phyloP scores from a whole-genome alignment of 64 coral and sea anemone genomes.

The Hydrozoanthus tunicans region DNA sequence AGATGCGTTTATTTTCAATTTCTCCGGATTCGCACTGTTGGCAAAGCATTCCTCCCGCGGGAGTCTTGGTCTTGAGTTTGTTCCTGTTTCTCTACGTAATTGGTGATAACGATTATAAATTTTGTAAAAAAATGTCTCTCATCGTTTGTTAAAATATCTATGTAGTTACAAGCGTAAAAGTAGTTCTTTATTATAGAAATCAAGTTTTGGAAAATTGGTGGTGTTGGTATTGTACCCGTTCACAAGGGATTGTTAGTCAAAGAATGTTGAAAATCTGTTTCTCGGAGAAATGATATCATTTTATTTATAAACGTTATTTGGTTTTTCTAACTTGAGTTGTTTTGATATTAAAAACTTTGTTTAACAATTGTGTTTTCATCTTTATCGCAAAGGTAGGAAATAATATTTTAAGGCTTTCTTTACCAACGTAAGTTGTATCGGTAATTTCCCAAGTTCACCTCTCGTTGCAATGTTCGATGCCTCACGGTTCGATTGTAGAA shows the following conservation, averaged over 20 bases:
- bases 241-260: conserved; percentile 1
- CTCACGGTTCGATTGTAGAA: too few species aligned
- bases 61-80: not conserved
- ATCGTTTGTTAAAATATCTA: not conserved
- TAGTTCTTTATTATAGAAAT: not conserved
- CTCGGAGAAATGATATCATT: conserved; percentile 2
- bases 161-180: not conserved
- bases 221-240: conserved; percentile 4
- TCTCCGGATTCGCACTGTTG: not conserved
- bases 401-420: not conserved
- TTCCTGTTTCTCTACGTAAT: too few species aligned
- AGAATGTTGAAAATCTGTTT: not conserved
- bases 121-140: conserved; percentile 1
- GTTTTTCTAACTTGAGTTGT: not conserved
- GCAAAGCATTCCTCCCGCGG: conserved; percentile 1
- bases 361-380: conserved; percentile 12
- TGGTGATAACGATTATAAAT: not conserved
- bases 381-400: conserved; percentile 15
- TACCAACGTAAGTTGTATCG: too few species aligned
- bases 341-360: conserved; percentile 12
- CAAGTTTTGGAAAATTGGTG: conserved; percentile 5
- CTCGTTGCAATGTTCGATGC: too few species aligned
- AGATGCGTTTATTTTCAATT: not conserved
- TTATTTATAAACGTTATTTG: not conserved
- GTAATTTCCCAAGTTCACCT: too few species aligned